Conservation (phyloP, 2,888 invertebrate species). For the Orchestes rusci region DNA sequence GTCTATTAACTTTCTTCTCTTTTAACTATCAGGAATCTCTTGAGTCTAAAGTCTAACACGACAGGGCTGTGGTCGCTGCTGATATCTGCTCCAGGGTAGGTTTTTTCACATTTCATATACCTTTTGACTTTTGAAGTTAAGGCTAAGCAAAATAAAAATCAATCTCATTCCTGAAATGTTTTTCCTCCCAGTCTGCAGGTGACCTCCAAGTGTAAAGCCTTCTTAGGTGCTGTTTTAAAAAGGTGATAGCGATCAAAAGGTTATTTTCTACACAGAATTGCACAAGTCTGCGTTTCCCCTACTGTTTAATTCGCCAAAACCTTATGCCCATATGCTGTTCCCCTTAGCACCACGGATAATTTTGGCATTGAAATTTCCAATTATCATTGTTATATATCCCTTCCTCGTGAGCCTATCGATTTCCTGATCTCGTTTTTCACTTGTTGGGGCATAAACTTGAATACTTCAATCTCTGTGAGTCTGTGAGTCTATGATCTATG, state of each 20-base stretch:
- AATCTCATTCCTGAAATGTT: too few relatives aligned
- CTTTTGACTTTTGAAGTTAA: neutral
- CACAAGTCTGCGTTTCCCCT: conserved; percentile 7
- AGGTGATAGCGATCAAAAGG: too few relatives aligned
- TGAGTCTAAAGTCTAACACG: conserved; percentile 1
- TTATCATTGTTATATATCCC: conserved; percentile 7
- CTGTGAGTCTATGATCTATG: neutral
- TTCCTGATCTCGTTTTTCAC: neutral
- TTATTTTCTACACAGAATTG: conserved; percentile 8
- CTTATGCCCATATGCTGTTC: conserved; percentile 1
- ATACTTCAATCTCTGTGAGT: neutral
- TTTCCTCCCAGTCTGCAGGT: neutral
- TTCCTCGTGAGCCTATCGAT: neutral
- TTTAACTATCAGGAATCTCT: conserved; percentile 1
- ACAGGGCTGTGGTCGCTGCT: conserved; percentile 1
- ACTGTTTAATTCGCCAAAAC: conserved; percentile 2
- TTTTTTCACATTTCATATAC: neutral
- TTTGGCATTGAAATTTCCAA: conserved; percentile 5
- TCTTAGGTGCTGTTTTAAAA: too few relatives aligned
- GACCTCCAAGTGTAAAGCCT: neutral
- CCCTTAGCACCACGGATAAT: conserved; percentile 6
- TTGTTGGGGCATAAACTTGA: neutral
- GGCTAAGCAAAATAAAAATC: neutral
- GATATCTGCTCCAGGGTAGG: too few relatives aligned
- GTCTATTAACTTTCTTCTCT: neutral